Evolutionary conservation across 2,888 invertebrate genomes (phyloP).

Genomic region (Scaptomyza tumidula): DNA sequence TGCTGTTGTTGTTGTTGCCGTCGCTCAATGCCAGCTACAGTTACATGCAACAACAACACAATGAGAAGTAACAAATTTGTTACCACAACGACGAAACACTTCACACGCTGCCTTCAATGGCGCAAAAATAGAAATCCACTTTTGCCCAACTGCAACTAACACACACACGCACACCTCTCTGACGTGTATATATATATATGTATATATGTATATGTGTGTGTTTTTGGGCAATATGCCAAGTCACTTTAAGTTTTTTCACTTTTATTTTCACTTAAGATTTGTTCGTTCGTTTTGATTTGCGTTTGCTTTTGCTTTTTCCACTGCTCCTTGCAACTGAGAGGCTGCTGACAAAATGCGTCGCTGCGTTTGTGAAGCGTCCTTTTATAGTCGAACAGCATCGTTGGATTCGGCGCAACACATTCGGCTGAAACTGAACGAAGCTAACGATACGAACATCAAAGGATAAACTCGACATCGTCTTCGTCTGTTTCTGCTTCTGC

Average conservation of each 20-base stretch:
- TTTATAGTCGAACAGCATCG: constrained; percentile 59
- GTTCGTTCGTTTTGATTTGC: constrained; percentile 1
- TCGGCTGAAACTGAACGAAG: constrained; percentile 60
- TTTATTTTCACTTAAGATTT: constrained; percentile 58
- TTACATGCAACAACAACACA: constrained; percentile 27
- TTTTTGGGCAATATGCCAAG: constrained; percentile 52
- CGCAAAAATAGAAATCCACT: constrained; percentile 67
- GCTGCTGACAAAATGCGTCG: constrained; percentile 67
- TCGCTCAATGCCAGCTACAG: constrained; percentile 58
- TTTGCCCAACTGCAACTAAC: constrained; percentile 46
- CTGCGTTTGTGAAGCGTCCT: constrained; percentile 32
- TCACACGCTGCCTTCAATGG: constrained; percentile 46
- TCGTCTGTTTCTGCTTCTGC: constrained; percentile 5
- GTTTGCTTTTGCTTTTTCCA: constrained; percentile 22
- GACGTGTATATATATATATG: constrained; percentile 22
- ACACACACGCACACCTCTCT: constrained; percentile 13
- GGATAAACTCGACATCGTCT: constrained; percentile 10
- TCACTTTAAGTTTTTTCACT: constrained; percentile 65
- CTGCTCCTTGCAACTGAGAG: constrained; percentile 42
- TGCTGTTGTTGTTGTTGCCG: constrained; percentile 30
- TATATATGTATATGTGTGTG: constrained; percentile 22
- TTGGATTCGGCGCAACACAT: constrained; percentile 66
- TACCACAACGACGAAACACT: constrained; percentile 48
- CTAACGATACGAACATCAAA: constrained; percentile 1
- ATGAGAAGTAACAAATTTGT: constrained; percentile 14